A percentile compares a stretch with the other conserved stretches of the same genome.
Conservation (phyloP, 2,888 invertebrate genomes). For the Allacma fusca region DNA sequence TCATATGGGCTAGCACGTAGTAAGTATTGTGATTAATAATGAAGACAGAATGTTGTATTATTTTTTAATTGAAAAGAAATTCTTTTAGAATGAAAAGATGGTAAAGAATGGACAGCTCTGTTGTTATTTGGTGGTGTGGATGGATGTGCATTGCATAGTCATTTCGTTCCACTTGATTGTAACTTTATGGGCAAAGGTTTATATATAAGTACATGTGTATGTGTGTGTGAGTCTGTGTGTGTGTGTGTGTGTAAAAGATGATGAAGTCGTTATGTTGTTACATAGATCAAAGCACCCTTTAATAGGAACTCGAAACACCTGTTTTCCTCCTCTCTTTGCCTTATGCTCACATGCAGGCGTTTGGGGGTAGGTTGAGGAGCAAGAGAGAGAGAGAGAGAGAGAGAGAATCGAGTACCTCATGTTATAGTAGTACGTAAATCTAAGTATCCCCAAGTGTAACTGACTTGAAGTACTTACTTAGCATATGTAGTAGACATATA, state of each 20-base stretch:
- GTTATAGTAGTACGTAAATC: not conserved
- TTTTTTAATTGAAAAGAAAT: conserved; percentile 13
- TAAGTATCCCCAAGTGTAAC: not conserved
- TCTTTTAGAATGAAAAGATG: not conserved
- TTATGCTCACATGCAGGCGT: not conserved
- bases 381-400: no score
- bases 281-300: conserved; percentile 27
- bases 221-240: no score
- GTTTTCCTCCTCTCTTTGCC: conserved; percentile 25
- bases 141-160: not conserved
- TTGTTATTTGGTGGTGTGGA: not conserved
- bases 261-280: conserved; percentile 16
- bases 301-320: conserved; percentile 36
- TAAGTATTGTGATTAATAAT: not conserved
- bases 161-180: conserved; percentile 17
- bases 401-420: not conserved
- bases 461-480: no score
- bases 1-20: not conserved
- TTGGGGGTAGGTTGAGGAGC: conserved; percentile 5
- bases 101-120: not conserved
- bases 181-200: conserved; percentile 26
- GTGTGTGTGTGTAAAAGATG: conserved; percentile 6
- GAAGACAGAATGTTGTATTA: conserved; percentile 1
- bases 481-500: no score
- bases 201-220: not conserved